Evolutionary conservation across 2,888 invertebrate genomes (phyloP), one percentile per base, ranked within the genome.

Genomic region (Tachystola acroxantha): DNA sequence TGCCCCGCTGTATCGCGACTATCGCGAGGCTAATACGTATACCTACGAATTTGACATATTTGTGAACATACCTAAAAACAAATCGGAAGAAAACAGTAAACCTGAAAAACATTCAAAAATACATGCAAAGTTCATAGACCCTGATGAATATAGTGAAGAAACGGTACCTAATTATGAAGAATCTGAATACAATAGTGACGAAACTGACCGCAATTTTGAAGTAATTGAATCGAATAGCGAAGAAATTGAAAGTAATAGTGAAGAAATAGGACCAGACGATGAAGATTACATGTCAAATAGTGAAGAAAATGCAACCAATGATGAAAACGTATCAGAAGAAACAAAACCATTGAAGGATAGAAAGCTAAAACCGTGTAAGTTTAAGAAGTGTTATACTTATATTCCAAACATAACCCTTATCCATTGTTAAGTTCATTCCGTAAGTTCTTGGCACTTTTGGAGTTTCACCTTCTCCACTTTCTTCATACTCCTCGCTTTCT

Each of bases 381-480:
- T n/a, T n/a, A n/a, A 24, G 24, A n/a, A 24, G 4, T 24, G 9
- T n/a, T n/a, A 28, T 34, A 53, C 64, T 58, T 40, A 64, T 64
- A 36, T 63, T 63, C 66, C 64, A 64, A 2, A 63, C 53, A 19
- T 46, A 36, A 1, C 66, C 66, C 1, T 34, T 26, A 2, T 50
- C 45, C 1, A 37, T 42, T 0, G 39, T 45, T 5, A 66, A 19
- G 4, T 42, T 52, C 57, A 66, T 58, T 0, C 64, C 60, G 25
- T 49, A 57, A 1, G 56, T 57, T 14, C 40, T 48, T 1, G 40
- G 26, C 12, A n/a, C n/a, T n/a, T 10, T 35, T 13, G 7, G 9
- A 4, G 2, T 24, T n/a, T 2, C 7, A 6, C 6, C 7, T 1
- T 28, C 27, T 20, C 19, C 34, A 6, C 12, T 19, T 19, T 27